Base-by-base conservation (phyloP, 2,113 vertebrate species). In the Leptocoma aspasia region DNA sequence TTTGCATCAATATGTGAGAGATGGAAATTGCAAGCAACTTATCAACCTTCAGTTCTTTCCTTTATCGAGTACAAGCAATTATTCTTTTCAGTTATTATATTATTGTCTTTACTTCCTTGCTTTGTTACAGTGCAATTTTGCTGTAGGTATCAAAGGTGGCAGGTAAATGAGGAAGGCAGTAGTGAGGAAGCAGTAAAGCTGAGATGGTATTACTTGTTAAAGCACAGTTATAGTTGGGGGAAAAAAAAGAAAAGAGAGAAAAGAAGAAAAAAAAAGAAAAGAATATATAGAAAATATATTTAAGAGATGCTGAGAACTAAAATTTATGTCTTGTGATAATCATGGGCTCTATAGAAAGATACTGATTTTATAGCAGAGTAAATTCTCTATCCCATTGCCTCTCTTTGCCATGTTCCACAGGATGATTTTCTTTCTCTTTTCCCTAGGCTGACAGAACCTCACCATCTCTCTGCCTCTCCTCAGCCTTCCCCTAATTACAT, bases 401-500 rank as follows among this genome's bases (percentile, higher is more conserved):
- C 41, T 78, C 17, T 76, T 52, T 52, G 31, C 52, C 52, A 13
- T 44, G 4, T 92, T 79, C 61, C 41, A 79, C 27, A 47, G 30
- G 30, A 59, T 24, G 6, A 10, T 89, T 91, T 94, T 56, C 11
- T 88, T 83, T 73, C 37, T 89, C 50, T 69, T 90, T 49, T 75
- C 24, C 8, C 16, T 44, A 11, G 16, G 7, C 30, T 85, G 47
- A 73, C 89, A 71, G 44, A 56, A 78, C 61, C 9, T 75, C 47
- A 52, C 56, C 44, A 59, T 72, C 31, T 63, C 86, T 83, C 31
- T 91, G 54, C 16, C 6, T 86, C 27, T 90, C 47, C 69, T 81
- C 75, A 44, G 61, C 82, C 27, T 82, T 79, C 18, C 50, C 60
- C 77, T 92, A 89, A 96, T 94, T 94, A 71, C 69, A 71, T 66